Conservation (phyloP, 2,113 vertebrate genomes). For the Trogon melanurus region DNA sequence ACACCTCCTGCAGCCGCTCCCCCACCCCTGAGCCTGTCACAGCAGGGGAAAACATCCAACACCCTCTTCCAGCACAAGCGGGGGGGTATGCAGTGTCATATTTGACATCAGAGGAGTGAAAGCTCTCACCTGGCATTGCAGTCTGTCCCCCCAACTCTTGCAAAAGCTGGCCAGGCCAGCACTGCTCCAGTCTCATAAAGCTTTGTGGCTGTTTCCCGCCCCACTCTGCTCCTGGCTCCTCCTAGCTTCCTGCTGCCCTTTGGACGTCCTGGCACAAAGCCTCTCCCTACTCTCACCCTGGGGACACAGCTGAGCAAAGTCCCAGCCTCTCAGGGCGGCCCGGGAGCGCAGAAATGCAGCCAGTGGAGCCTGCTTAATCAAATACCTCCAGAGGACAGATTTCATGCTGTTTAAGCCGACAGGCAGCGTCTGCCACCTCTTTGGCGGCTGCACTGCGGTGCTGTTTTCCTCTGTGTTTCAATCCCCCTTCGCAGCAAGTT, state of each 20-base stretch:
- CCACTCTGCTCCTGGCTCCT: neutral
- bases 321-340: neutral
- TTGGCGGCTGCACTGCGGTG: neutral
- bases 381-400: neutral
- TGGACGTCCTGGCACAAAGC: neutral
- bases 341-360: neutral
- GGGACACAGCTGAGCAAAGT: constrained; percentile 22
- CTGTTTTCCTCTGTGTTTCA: neutral
- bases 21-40: neutral
- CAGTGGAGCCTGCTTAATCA: neutral
- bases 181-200: neutral
- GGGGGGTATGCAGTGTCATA: accelerated
- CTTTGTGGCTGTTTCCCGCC: neutral
- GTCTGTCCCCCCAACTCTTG: neutral
- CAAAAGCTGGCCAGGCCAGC: neutral
- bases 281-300: neutral
- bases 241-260: constrained; percentile 5
- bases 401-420: neutral
- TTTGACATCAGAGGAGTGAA: neutral
- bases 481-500: neutral
- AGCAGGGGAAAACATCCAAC: neutral
- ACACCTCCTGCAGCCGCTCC: neutral
- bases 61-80: accelerated
- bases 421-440: neutral
- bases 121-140: accelerated